A percentile compares a stretch with the other conserved stretches of the same genome.
Conservation (phyloP, 2,797 vertebrate species). For the Poeciliopsis paucimaculata region DNA sequence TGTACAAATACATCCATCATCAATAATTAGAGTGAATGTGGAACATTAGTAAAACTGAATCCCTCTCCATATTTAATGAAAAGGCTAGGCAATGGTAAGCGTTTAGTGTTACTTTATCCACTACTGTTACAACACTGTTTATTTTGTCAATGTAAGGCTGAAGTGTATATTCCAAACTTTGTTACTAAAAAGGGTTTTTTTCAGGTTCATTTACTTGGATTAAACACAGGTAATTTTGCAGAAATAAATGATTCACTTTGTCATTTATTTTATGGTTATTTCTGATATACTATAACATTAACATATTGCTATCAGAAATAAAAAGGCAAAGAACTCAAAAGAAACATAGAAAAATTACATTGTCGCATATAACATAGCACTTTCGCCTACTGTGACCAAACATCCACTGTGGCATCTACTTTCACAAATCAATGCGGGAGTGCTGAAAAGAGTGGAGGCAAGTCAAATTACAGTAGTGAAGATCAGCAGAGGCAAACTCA, state of each 20-base stretch:
- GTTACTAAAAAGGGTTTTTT: neutral
- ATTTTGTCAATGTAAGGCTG: neutral
- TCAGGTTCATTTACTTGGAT: neutral
- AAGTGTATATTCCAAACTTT: neutral
- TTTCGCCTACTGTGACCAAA: slow-evolving; percentile 5
- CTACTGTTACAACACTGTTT: neutral
- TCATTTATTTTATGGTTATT: neutral
- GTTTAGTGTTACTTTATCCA: neutral
- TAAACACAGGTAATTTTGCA: neutral
- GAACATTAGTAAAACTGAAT: neutral
- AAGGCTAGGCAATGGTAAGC: no score
- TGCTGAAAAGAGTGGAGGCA: slow-evolving; percentile 41
- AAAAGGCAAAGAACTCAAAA: neutral
- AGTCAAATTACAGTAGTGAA: slow-evolving; percentile 43
- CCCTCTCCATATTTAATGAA: neutral
- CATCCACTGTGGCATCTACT: slow-evolving; percentile 4
- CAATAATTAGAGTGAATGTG: neutral
- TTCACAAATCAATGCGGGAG: slow-evolving; percentile 39
- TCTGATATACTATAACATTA: neutral
- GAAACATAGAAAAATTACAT: neutral
- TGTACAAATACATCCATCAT: neutral
- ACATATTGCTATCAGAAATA: neutral
- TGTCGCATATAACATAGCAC: neutral
- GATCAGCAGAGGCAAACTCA: slow-evolving; percentile 58
- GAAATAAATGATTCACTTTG: neutral